phyloP scores from a whole-genome alignment of 2,113 vertebrate species.

The Charina bottae region DNA sequence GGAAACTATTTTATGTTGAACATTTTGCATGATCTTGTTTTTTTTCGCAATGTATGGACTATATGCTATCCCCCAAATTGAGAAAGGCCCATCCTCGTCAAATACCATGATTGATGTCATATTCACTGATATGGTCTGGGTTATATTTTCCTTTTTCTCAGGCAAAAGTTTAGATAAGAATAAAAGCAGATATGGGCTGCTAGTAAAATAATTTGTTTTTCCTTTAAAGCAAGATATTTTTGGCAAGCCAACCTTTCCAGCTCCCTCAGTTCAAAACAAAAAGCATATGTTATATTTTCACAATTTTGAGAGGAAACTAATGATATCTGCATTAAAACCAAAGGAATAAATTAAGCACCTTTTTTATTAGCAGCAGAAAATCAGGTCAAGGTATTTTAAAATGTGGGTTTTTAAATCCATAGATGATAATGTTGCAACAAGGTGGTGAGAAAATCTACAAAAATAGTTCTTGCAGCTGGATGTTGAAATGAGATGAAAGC shows the following conservation, averaged over 20 bases:
- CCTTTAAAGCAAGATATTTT: not conserved
- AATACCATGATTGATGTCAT: not conserved
- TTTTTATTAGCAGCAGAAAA: not conserved
- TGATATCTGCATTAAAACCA: not conserved
- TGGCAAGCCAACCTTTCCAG: not conserved
- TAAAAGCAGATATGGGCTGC: not conserved
- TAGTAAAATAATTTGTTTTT: conserved; percentile 14
- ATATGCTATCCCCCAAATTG: not conserved
- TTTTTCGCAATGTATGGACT: not conserved
- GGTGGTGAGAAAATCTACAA: not conserved
- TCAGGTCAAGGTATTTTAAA: not conserved
- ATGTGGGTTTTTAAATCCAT: not conserved
- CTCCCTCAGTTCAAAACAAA: conserved; percentile 16
- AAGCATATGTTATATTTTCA: not conserved
- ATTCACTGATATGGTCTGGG: not conserved
- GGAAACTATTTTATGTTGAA: not conserved
- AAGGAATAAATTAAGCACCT: not conserved
- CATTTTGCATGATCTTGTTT: not conserved
- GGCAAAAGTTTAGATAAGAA: not conserved
- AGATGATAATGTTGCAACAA: not conserved
- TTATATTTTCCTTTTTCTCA: not conserved
- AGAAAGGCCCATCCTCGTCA: not conserved
- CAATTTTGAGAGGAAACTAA: not conserved
- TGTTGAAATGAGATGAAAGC: conserved; percentile 2
- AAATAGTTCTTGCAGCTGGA: not conserved